Percentiles rank a stretch among this genome's conserved stretches.
Evolutionary conservation across 2,113 vertebrate genomes (phyloP).

Genomic region (Oryzias celebensis): DNA sequence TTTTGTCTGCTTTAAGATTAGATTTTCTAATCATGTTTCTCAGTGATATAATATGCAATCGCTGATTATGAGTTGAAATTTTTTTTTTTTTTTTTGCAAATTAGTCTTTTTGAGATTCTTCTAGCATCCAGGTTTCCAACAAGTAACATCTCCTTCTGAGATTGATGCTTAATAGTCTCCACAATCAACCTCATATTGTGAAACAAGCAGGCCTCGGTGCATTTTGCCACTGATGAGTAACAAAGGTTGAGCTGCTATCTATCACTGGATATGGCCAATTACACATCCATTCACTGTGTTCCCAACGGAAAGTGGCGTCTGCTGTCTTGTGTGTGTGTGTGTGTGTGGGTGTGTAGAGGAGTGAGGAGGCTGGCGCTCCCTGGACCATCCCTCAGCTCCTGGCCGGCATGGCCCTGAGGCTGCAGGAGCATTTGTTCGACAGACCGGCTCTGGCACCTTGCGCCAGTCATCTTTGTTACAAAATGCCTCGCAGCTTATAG

Average conservation of each 20-base stretch:
- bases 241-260: constrained; percentile 62
- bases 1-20: constrained; percentile 12
- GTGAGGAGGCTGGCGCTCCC: constrained; percentile 1
- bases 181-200: constrained; percentile 71
- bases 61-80: background rate
- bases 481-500: constrained; percentile 62
- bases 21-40: constrained; percentile 54
- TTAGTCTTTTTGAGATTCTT: constrained; percentile 37
- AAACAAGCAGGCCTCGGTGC: constrained; percentile 49
- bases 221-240: constrained; percentile 49
- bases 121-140: constrained; percentile 27
- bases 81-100: constrained; percentile 28
- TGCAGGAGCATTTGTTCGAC: constrained; percentile 43
- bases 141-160: constrained; percentile 54
- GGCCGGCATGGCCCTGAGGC: constrained; percentile 36
- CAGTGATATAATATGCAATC: constrained; percentile 57
- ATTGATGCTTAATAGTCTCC: constrained; percentile 58
- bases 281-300: constrained; percentile 50
- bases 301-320: constrained; percentile 34
- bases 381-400: constrained; percentile 20
- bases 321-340: constrained; percentile 20
- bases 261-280: constrained; percentile 68
- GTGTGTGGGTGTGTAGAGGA: constrained; percentile 11
- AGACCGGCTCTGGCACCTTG: constrained; percentile 65
- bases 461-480: constrained; percentile 67